Evolutionary conservation across 2,888 invertebrate genomes (phyloP).

Genomic region (Aleiodes leptofemur): DNA sequence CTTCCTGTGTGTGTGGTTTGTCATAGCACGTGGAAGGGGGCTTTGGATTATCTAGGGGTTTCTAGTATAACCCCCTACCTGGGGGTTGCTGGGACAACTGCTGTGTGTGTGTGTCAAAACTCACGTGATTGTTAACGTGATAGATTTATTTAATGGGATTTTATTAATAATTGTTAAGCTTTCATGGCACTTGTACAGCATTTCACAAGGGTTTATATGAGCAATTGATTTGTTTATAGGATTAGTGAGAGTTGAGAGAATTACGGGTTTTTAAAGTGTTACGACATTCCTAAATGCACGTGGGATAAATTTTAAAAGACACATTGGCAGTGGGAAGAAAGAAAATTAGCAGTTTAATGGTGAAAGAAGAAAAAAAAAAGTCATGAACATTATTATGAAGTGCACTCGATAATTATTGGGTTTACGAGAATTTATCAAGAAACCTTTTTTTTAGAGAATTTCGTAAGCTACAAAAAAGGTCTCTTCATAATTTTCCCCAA

Average conservation of each 20-base stretch:
- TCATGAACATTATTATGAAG: background rate
- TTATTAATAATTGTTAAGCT: background rate
- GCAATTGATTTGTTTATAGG: slow-evolving; percentile 1
- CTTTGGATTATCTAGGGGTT: slow-evolving; percentile 23
- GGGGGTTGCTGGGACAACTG: slow-evolving; percentile 11
- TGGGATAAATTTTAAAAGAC: background rate
- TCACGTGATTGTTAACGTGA: slow-evolving; percentile 18
- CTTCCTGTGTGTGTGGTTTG: slow-evolving; percentile 13
- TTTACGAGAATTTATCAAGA: slow-evolving; percentile 1
- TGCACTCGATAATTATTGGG: background rate
- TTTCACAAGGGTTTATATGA: slow-evolving; percentile 7
- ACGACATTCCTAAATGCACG: background rate
- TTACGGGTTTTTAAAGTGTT: background rate
- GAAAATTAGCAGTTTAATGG: background rate
- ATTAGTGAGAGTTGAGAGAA: slow-evolving; percentile 9
- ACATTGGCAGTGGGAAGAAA: background rate
- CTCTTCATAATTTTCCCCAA: background rate
- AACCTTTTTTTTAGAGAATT: background rate
- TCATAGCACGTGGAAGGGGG: slow-evolving; percentile 3
- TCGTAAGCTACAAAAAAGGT: background rate
- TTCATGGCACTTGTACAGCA: slow-evolving; percentile 14
- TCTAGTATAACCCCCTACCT: slow-evolving; percentile 11
- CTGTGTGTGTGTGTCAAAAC: slow-evolving; percentile 26
- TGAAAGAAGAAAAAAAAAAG: background rate
- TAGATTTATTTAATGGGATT: slow-evolving; percentile 14